phyloP scores from a whole-genome alignment of 2,797 vertebrate genomes.

The Orientallactaga sibirica region DNA sequence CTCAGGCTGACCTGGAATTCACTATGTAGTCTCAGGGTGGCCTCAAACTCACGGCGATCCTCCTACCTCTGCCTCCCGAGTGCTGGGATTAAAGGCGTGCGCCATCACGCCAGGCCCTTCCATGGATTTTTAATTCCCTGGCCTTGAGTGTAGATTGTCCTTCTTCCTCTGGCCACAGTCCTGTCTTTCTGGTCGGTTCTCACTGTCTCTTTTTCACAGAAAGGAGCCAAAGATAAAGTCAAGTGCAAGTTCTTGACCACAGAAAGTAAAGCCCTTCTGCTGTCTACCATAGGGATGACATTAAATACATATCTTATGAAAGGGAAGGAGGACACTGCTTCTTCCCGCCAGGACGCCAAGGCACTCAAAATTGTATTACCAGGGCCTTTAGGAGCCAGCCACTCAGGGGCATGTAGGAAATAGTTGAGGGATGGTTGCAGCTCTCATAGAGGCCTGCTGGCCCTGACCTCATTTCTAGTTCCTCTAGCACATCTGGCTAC shows the following conservation, averaged over 20 bases:
- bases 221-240: slow-evolving; percentile 46
- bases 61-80: too few relatives aligned
- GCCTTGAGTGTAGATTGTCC: neutral
- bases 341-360: neutral
- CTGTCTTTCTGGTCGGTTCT: neutral
- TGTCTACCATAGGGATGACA: neutral
- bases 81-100: too few relatives aligned
- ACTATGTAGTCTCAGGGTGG: too few relatives aligned
- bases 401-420: neutral
- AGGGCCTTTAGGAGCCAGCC: neutral
- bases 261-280: neutral
- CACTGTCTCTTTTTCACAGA: neutral
- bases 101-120: neutral
- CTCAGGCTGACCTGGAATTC: too few relatives aligned
- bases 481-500: neutral
- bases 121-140: neutral
- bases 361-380: neutral
- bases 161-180: neutral
- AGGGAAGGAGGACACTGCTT: neutral
- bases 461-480: neutral
- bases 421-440: neutral
- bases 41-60: too few relatives aligned
- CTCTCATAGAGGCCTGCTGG: neutral
- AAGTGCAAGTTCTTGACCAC: neutral
- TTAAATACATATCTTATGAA: neutral